Conservation (phyloP, 2,888 invertebrate species). For the Stegophylla sp. region DNA sequence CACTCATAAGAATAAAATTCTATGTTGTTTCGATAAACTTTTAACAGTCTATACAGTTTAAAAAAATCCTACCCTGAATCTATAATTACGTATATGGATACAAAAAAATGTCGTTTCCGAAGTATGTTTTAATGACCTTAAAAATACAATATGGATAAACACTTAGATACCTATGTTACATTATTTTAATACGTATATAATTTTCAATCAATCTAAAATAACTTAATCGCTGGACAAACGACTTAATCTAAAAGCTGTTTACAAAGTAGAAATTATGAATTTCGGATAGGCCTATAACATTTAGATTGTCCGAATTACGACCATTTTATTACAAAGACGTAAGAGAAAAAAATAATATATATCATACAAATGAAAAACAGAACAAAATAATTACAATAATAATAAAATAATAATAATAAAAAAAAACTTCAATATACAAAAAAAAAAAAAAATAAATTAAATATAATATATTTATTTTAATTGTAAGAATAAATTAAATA, state of each 20-base stretch:
- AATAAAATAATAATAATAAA: background rate
- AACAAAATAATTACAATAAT: constrained; percentile 35
- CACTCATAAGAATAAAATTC: constrained; percentile 16
- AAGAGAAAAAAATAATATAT: constrained; percentile 22
- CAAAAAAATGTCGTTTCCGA: constrained; percentile 34
- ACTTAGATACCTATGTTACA: constrained; percentile 35
- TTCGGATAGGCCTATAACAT: constrained; percentile 21
- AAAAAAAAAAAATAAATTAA: background rate
- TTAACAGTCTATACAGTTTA: constrained; percentile 34
- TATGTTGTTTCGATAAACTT: constrained; percentile 30
- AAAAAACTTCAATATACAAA: constrained; percentile 12
- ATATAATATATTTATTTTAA: constrained; percentile 1
- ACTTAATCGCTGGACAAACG: constrained; percentile 35
- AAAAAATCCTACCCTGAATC: constrained; percentile 77
- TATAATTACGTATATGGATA: constrained; percentile 74
- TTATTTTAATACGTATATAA: constrained; percentile 57
- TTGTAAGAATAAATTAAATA: constrained; percentile 49
- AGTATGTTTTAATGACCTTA: constrained; percentile 34
- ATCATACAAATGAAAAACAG: constrained; percentile 33
- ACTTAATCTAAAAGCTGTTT: constrained; percentile 48
- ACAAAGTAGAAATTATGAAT: constrained; percentile 17
- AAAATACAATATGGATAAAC: constrained; percentile 50
- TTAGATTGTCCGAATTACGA: constrained; percentile 35
- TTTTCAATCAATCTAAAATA: constrained; percentile 45
- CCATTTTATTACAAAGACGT: background rate